phyloP scores from a whole-genome alignment of 1,140 invertebrate species.

The Leptestheria dahalacensis region DNA sequence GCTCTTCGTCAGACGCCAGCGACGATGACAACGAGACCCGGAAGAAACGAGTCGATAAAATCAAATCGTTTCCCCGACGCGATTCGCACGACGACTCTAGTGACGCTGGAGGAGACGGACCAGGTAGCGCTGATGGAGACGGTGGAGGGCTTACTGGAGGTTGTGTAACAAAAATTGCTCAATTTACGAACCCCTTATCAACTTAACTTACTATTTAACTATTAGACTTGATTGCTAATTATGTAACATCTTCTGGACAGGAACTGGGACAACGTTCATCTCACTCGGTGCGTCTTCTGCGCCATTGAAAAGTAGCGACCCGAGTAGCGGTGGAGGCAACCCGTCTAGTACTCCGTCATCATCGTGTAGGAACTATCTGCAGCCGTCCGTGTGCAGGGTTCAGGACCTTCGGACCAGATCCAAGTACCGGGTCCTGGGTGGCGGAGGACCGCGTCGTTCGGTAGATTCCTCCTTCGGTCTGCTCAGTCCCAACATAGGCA shows the following conservation, averaged over 20 bases:
- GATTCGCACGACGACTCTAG: slow-evolving; percentile 65
- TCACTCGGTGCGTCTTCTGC: too few relatives aligned
- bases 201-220: too few relatives aligned
- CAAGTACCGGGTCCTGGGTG: neutral
- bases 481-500: slow-evolving; percentile 5
- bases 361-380: neutral
- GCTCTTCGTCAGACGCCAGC: slow-evolving; percentile 75
- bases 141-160: slow-evolving; percentile 8
- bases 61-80: slow-evolving; percentile 42
- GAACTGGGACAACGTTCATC: too few relatives aligned
- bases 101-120: slow-evolving; percentile 32
- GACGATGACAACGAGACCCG: slow-evolving; percentile 74
- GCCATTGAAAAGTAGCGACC: neutral
- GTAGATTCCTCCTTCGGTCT: neutral
- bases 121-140: neutral
- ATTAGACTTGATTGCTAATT: too few relatives aligned
- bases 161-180: too few relatives aligned
- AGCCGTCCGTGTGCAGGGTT: neutral
- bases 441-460: neutral
- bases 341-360: neutral
- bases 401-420: neutral
- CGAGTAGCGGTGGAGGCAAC: neutral
- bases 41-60: slow-evolving; percentile 59
- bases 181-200: too few relatives aligned
- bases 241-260: too few relatives aligned